Evolutionary conservation across 2,797 vertebrate genomes (phyloP), one percentile per base, ranked within the genome.

Genomic region (Anguilla anguilla): DNA sequence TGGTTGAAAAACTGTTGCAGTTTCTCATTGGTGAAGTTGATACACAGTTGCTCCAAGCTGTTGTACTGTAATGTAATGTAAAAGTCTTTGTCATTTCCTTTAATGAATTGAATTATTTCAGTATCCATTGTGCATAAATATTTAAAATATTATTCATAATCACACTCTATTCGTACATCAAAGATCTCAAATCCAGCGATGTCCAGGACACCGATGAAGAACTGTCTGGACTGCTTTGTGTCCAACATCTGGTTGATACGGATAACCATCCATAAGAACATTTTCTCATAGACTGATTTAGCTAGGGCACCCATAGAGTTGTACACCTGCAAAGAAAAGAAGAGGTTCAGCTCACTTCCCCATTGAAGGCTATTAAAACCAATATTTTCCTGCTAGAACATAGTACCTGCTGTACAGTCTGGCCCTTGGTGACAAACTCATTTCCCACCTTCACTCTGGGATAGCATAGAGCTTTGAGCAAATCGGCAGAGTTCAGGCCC

Each of bases 221-320:
- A 96, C 88, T 94, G 96, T 88, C 97, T 95, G 51, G 97, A 89
- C 87, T 97, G 97, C 88, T 95, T 98, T 0, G 97, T 98, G 46
- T 97, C 97, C 94, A 98, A 89, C 92, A 97, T 97, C 57, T 98
- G 95, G 15, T 97, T 98, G 92, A 98, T 97, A 3, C 97, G 97
- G 85, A 97, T 10, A 39, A 98, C 97, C 97, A 98, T 98, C 97
- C 97, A 98, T 90, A 98, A 87, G 94, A 98, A 85, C 84, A 85
- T 85, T 93, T 96, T 97, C 92, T 98, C 97, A 69, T 96, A 86
- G 84, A 93, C 88, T 7, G 91, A 89, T 90, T 91, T 86, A 39
- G 2, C 35, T 6, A 90, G 87, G 79, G 89, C 91, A 87, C 88
- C 86, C 1, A 94, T 90, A 0, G 91, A 4, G 83, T 93, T 94